Base-by-base conservation (phyloP, 2,797 vertebrate genomes). In the Arnoldichthys spilopterus region DNA sequence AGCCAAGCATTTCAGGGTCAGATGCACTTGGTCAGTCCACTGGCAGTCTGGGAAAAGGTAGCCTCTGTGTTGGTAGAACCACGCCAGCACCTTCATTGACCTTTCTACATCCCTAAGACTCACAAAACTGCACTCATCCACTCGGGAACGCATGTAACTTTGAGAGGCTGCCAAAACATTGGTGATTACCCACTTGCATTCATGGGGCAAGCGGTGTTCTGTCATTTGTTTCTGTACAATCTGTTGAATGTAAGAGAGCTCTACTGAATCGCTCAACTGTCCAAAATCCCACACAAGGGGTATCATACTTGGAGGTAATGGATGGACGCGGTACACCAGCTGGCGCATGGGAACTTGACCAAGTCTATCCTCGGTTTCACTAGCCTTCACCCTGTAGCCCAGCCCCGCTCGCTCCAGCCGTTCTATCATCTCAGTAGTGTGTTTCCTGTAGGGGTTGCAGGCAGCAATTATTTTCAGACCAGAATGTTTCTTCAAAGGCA, bases 261-360 rank as follows among this genome's bases (percentile, higher is more conserved):
- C 94, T 3, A 93, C 88, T 47, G 84, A 74, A 82, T 94, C 88
- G 32, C 90, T 95, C 74, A 95, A 71, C 85, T 95, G 93, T 40
- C 94, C 94, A 84, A 95, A 95, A 72, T 95, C 94, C 94, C 94
- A 95, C 3, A 95, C 93, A 70, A 95, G 86, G 5, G 94, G 91
- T 6, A 90, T 89, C 89, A 95, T 92, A 83, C 94, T 95, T 47
- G 94, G 91, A n/a, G 94, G 94, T 47, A 95, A 84, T 12, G 92
- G 93, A 69, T 95, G 93, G 76, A 95, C 94, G 53, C 94, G 84
- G 77, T 95, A 95, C n/a, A 95, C 94, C 68, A 95, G 88, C 82
- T 95, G 94, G 71, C 94, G 88, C 83, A 95, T 84, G 40, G 94
- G 94, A 58, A 95, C 88, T 87, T 90, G 92, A n/a, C 94, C 94